Conservation (phyloP, 2,888 invertebrate species). For the Trissolcus brochymenae region DNA sequence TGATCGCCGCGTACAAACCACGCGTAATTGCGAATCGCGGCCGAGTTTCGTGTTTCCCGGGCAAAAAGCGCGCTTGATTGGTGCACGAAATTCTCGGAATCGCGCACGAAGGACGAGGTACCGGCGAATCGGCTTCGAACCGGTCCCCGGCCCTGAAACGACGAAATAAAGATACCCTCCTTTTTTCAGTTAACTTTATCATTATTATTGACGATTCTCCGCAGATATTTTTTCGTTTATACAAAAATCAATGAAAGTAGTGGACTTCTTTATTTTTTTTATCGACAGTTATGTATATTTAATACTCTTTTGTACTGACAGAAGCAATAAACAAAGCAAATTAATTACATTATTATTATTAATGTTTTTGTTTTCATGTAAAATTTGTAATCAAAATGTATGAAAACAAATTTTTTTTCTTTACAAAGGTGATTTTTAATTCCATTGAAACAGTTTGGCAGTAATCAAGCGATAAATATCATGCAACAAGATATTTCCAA, state of each 20-base stretch:
- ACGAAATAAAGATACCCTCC: constrained; percentile 56
- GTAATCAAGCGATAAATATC: constrained; percentile 44
- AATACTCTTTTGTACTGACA: no score
- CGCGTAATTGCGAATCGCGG: constrained; percentile 68
- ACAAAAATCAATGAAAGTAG: not conserved
- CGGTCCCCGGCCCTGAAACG: constrained; percentile 56
- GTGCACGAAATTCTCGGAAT: constrained; percentile 66
- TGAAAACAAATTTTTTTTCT: no score
- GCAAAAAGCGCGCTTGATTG: constrained; percentile 54
- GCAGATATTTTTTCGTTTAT: constrained; percentile 21
- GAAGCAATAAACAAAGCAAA: no score
- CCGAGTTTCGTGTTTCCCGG: constrained; percentile 60
- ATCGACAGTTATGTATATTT: no score
- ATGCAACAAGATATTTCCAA: constrained; percentile 1
- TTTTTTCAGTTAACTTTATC: constrained; percentile 54
- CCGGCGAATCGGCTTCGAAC: constrained; percentile 59
- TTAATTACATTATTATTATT: no score
- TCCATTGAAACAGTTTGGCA: not conserved
- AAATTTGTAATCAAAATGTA: no score
- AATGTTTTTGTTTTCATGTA: no score
- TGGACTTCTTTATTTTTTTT: no score
- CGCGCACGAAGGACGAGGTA: constrained; percentile 62
- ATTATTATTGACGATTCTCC: constrained; percentile 46
- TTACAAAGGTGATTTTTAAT: no score
- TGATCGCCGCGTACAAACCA: constrained; percentile 67